Evolutionary conservation across 2,888 invertebrate species (phyloP).

Genomic region (Philopedon plagiatum): DNA sequence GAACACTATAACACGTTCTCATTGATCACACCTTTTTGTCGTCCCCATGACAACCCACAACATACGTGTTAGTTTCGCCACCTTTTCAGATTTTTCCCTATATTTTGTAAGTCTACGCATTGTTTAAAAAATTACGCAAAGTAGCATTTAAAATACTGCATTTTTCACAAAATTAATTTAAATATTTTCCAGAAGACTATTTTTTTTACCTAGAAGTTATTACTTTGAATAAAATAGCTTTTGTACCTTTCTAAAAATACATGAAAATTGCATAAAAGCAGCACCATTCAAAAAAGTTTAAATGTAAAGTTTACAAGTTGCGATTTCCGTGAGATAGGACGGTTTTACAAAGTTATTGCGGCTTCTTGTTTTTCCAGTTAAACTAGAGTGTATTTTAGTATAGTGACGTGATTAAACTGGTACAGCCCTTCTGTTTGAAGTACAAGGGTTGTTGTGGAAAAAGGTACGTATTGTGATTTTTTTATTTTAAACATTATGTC

Average conservation of each 20-base stretch:
- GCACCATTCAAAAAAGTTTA: slow-evolving; percentile 1
- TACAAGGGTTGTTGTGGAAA: neutral
- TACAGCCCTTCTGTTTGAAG: slow-evolving; percentile 6
- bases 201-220: no score
- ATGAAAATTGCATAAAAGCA: neutral
- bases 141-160: no score
- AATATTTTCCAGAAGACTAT: no score
- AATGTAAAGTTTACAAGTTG: slow-evolving; percentile 21
- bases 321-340: slow-evolving; percentile 38
- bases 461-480: slow-evolving; percentile 14
- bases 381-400: slow-evolving; percentile 10
- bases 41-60: slow-evolving; percentile 59
- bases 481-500: no score
- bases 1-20: slow-evolving; percentile 11
- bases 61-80: slow-evolving; percentile 58
- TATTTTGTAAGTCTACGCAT: neutral
- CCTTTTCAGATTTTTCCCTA: slow-evolving; percentile 15
- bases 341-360: slow-evolving; percentile 22
- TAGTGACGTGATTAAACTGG: slow-evolving; percentile 17
- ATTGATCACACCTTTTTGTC: slow-evolving; percentile 62
- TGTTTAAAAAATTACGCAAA: neutral
- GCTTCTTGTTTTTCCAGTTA: slow-evolving; percentile 1
- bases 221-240: no score
- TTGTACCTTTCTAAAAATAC: slow-evolving; percentile 13
- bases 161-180: no score